These are phyloP conservation scores for Lacerta viridis DNA, from an alignment of 2,797 vertebrate species.

Conservation along the genomic window DNA sequence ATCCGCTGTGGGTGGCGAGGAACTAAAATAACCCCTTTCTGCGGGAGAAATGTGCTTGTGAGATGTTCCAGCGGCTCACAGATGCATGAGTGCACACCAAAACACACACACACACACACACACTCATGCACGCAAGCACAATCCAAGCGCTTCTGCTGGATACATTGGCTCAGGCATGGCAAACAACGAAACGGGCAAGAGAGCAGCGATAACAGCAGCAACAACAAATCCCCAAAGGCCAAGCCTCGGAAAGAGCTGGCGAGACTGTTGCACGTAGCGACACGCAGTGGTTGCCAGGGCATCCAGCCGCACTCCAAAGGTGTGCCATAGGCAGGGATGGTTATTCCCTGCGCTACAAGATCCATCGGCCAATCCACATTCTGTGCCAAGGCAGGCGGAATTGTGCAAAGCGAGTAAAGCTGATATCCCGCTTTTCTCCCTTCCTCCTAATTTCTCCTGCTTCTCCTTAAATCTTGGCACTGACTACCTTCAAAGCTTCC, in stretches of 20 bases:
- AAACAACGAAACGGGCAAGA: neutral
- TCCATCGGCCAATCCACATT: neutral
- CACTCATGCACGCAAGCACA: neutral
- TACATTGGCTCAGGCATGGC: slow-evolving; percentile 48
- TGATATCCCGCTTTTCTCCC: neutral
- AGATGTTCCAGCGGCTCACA: slow-evolving; percentile 39
- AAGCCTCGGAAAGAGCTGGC: neutral
- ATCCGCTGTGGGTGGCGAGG: slow-evolving; percentile 64
- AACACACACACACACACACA: neutral
- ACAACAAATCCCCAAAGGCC: slow-evolving; percentile 18
- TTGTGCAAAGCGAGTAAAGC: neutral
- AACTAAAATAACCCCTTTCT: slow-evolving; percentile 64
- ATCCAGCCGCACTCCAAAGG: neutral
- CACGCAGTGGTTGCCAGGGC: neutral
- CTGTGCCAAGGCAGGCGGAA: neutral
- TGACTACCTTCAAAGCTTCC: neutral
- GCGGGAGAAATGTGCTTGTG: slow-evolving; percentile 42
- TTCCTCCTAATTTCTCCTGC: neutral
- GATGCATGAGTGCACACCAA: neutral
- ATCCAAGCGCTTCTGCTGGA: slow-evolving; percentile 48
- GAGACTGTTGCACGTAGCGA: neutral
- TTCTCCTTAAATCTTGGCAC: neutral
- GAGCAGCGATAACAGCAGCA: neutral
- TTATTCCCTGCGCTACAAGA: neutral
- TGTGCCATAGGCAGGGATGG: neutral